Conservation (phyloP, 2,797 vertebrate genomes). For the Myotis myotis region DNA sequence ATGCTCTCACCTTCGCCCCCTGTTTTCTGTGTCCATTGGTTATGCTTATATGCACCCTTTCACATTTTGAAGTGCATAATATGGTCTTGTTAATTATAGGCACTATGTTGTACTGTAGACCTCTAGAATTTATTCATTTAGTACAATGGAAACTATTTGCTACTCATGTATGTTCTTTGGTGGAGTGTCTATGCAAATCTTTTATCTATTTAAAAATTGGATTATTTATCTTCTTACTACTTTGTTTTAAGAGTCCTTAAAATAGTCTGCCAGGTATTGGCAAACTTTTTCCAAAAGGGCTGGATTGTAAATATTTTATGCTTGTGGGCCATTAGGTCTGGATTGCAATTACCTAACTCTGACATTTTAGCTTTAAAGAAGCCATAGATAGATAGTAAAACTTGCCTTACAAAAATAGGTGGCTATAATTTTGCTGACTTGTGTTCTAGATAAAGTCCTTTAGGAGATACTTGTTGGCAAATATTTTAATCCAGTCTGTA, state of each 20-base stretch:
- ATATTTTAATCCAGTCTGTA: background rate
- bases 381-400: background rate
- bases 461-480: background rate
- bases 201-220: background rate
- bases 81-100: background rate
- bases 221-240: background rate
- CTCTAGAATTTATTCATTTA: background rate
- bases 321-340: background rate
- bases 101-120: background rate
- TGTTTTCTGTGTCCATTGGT: too few species aligned
- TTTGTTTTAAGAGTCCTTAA: background rate
- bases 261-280: background rate
- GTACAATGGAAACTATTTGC: background rate
- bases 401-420: background rate
- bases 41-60: background rate
- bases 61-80: background rate
- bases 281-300: background rate
- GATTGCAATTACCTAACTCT: background rate
- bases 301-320: background rate
- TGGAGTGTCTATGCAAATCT: background rate
- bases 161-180: background rate
- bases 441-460: slow-evolving; percentile 10
- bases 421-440: background rate
- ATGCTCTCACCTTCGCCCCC: too few species aligned
- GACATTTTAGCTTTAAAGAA: background rate